phyloP scores from a whole-genome alignment of 2,797 vertebrate species.

The Rhynchotus rufescens region DNA sequence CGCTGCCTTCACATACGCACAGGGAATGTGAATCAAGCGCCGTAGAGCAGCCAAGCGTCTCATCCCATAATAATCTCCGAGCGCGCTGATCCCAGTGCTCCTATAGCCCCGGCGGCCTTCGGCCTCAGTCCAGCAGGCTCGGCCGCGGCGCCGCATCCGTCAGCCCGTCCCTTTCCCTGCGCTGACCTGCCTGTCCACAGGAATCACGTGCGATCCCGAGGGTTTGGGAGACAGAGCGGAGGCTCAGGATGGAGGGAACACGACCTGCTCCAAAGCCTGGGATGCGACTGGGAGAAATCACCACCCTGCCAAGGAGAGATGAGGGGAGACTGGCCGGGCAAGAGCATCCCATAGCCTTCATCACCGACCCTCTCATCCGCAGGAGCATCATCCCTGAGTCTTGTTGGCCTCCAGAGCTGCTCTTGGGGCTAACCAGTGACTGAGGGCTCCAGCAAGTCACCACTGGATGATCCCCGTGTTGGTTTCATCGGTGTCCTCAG shows the following conservation, averaged over 20 bases:
- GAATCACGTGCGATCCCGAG: no score
- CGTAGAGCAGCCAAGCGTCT: constrained; percentile 65
- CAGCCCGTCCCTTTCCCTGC: constrained; percentile 42
- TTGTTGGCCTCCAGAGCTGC: not conserved
- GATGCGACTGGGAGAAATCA: not conserved
- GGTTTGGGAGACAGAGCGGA: no score
- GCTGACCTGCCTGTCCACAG: constrained; percentile 73
- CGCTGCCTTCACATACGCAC: not conserved
- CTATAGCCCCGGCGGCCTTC: constrained; percentile 52
- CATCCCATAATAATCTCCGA: constrained; percentile 64
- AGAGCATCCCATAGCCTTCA: not conserved
- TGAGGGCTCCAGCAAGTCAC: not conserved
- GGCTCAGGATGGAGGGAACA: no score
- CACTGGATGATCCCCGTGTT: fast-evolving
- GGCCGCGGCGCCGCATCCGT: constrained; percentile 62
- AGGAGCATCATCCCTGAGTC: not conserved
- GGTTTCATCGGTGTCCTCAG: not conserved
- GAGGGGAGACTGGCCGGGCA: no score
- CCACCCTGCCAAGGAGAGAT: not conserved
- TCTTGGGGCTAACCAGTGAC: not conserved
- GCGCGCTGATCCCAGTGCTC: constrained; percentile 72
- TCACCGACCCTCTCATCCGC: not conserved
- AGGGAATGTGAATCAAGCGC: constrained; percentile 71
- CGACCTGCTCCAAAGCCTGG: no score
- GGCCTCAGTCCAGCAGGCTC: constrained; percentile 55